phyloP scores from a whole-genome alignment of 2,888 invertebrate species.

The Pomacea canaliculata region DNA sequence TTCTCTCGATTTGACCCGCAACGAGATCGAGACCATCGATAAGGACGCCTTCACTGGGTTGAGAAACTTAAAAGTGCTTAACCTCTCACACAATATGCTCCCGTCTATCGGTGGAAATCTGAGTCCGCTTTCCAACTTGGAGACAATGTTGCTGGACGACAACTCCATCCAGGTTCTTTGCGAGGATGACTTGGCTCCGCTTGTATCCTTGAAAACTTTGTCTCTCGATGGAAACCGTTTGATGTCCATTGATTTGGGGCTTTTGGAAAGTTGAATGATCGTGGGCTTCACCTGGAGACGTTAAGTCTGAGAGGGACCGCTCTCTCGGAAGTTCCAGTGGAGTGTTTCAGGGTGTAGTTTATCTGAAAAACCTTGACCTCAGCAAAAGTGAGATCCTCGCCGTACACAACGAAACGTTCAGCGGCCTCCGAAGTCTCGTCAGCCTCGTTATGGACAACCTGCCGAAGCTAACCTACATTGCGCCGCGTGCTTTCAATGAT shows the following conservation, averaged over 20 bases:
- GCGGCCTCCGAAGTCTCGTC: background rate
- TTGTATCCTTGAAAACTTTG: constrained; percentile 2
- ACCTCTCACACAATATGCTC: constrained; percentile 22
- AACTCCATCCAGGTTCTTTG: constrained; percentile 10
- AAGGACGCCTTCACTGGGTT: constrained; percentile 15
- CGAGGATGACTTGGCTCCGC: constrained; percentile 10
- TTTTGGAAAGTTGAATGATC: background rate
- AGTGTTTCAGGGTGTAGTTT: constrained; percentile 7
- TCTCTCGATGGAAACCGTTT: constrained; percentile 16
- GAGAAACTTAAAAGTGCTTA: constrained; percentile 11
- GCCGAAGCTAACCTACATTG: constrained; percentile 5
- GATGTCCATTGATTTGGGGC: background rate
- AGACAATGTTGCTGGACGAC: constrained; percentile 15
- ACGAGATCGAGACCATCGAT: constrained; percentile 19
- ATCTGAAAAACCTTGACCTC: constrained; percentile 22
- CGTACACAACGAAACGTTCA: constrained; percentile 12
- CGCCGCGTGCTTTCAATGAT: constrained; percentile 15
- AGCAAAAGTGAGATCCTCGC: constrained; percentile 23
- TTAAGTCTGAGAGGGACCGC: constrained; percentile 20
- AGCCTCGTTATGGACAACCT: constrained; percentile 16
- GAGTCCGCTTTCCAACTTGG: constrained; percentile 1
- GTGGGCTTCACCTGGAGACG: constrained; percentile 2
- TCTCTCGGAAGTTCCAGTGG: constrained; percentile 13
- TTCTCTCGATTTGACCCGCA: constrained; percentile 21
- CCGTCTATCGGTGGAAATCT: background rate